Evolutionary conservation across 2,888 invertebrate species (phyloP).

Genomic region (Clistopyga incitator): DNA sequence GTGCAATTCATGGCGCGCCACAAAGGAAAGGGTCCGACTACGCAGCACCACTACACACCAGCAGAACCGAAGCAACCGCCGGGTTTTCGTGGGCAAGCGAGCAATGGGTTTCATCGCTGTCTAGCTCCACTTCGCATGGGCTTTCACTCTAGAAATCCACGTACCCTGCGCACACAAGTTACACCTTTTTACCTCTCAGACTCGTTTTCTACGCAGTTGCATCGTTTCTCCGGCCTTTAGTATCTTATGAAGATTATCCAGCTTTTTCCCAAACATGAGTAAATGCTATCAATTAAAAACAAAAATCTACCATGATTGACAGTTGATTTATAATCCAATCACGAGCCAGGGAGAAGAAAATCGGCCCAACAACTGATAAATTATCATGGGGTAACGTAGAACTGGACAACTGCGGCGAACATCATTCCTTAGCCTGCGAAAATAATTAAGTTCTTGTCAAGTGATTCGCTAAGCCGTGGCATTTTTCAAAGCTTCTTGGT

Average conservation of each 20-base stretch:
- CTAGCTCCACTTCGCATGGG: conserved; percentile 24
- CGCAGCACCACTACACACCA: conserved; percentile 5
- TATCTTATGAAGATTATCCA: conserved; percentile 23
- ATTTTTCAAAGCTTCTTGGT: neutral
- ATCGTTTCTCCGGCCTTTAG: conserved; percentile 16
- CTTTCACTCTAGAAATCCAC: conserved; percentile 22
- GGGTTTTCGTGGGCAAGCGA: conserved; percentile 50
- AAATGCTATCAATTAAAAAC: neutral
- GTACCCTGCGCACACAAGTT: conserved; percentile 32
- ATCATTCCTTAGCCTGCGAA: no score
- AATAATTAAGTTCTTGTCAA: no score
- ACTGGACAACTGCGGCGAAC: no score
- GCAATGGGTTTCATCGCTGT: conserved; percentile 65
- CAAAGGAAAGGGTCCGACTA: conserved; percentile 64
- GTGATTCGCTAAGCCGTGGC: no score
- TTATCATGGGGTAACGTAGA: no score
- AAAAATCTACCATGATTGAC: no score
- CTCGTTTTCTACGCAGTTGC: conserved; percentile 23
- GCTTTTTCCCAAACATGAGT: neutral
- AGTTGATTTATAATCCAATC: no score
- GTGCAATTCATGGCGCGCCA: conserved; percentile 70
- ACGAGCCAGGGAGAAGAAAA: no score
- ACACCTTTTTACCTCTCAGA: conserved; percentile 30
- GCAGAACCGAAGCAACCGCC: conserved; percentile 33
- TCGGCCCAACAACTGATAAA: no score